Base-by-base conservation (phyloP, 2,797 vertebrate genomes). In the Siniperca obscura region DNA sequence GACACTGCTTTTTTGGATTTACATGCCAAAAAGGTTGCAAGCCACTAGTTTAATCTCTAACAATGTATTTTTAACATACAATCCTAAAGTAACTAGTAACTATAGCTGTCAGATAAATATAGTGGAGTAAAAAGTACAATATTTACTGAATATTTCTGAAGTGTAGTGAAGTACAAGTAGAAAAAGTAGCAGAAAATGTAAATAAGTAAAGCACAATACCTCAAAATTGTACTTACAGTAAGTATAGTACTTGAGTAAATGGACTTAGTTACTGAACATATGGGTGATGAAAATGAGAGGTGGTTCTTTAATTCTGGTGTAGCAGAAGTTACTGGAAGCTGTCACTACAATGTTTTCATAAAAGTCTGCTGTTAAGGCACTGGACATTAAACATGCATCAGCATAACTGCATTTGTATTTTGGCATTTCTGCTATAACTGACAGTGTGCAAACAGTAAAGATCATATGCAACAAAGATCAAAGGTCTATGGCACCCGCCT, bases 271-370 rank as follows among this genome's bases (percentile, higher is more conserved):
- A 74, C 30, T 68, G 11, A 61, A 59, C 42, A 74, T 44, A 14
- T 14, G 25, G 6, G 38, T 53, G 57, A 44, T 68, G 44, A 44
- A 25, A 64, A 38, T 21, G 79, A 57, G 53, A 59, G 42, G 22
- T 72, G 9, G 11, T 22, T 76, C 5, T 72, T 60, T 34, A 62
- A n/a, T 4, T 67, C 52, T 70, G 38, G 46, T 70, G 53, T 10
- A 70, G 36, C 3, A 70, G n/a, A 67, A 34, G 48, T 21, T 17
- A 50, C 40, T 74, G 30, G 36, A 42, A 81, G 22, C 42, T 53
- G 25, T 87, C 74, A 81, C 87, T 78, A 80, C 87, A 81, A 87
- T 79, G 87, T 75, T 91, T 85, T 84, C 78, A 84, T 55, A 13
- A 3, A 86, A 64, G 66, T 52, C 75, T 86, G 85, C 70, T 77